Base-by-base conservation (phyloP, 2,113 vertebrate species). In the Prinia subflava region DNA sequence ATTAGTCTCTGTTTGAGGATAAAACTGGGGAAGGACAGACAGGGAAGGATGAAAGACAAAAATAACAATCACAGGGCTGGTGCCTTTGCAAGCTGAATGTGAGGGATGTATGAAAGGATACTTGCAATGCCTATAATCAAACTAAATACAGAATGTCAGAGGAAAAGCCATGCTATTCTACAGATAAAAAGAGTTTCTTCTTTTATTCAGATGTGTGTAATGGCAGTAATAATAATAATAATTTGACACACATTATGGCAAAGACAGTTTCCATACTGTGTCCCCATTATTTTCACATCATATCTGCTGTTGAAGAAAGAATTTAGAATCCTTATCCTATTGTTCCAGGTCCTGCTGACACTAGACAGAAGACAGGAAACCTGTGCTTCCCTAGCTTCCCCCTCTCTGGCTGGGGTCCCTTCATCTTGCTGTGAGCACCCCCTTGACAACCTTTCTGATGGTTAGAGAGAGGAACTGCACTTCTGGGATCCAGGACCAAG, bases 91-190 rank as follows among this genome's bases (percentile, higher is more conserved):
- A 46, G 52, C 37, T 89, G 83, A 80, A 79, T 68, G 42, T 5
- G 0, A 82, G 1, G 4, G n/a, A 52, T 28, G 3, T 47, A 39
- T 70, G 63, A 91, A 77, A 86, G 30, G 59, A 44, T 59, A 46
- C 13, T 53, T 80, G 50, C 46, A 78, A 82, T 33, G 25, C 44
- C 77, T 62, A 21, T 91, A 87, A 93, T 94, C 68, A 80, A 70
- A 56, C 76, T 86, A 92, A 95, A 92, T n/a, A 87, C 14, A 74
- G 67, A 92, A 94, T 76, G 46, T 87, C 84, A 85, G 74, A 62
- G 57, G 57, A 90, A 95, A 91, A 90, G n/a, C 63, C 78, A 47
- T 91, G 33, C 16, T 96, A 33, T 62, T 82, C n/a, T 28, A 57
- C 55, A 83, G 44, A 85, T 73, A 82, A 89, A 92, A 95, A 78